Evolutionary conservation across 2,797 vertebrate species (phyloP).

Genomic region (Tragopan temminckii): DNA sequence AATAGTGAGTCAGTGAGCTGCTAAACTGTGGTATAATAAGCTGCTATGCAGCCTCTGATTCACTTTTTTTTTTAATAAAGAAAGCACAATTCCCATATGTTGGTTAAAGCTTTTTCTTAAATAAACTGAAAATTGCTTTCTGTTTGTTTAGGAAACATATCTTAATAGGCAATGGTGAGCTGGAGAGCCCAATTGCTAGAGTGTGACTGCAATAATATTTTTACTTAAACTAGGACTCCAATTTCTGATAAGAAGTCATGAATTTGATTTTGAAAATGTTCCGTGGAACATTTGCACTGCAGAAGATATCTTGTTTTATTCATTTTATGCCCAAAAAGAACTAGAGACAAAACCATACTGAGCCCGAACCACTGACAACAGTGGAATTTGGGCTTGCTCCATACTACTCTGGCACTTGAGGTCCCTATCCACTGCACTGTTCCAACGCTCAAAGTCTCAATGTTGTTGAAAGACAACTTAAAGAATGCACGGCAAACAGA

Average conservation of each 20-base stretch:
- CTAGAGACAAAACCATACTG: background rate
- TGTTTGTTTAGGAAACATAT: constrained; percentile 43
- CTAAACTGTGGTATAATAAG: constrained; percentile 37
- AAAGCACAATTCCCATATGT: background rate
- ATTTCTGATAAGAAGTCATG: background rate
- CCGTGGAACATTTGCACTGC: background rate
- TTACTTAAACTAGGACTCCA: background rate
- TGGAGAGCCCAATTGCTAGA: background rate
- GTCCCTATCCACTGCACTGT: background rate
- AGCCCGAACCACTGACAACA: background rate
- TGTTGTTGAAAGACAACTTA: constrained; percentile 4
- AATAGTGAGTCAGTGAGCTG: constrained; percentile 28
- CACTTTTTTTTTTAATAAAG: background rate
- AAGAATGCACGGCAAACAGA: constrained; percentile 16
- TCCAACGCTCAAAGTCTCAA: background rate
- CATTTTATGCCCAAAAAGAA: background rate
- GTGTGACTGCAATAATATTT: background rate
- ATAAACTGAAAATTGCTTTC: constrained; percentile 39
- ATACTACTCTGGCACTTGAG: background rate
- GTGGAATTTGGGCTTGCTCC: background rate
- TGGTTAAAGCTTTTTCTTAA: constrained; percentile 22
- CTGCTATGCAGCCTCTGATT: background rate
- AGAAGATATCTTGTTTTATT: background rate
- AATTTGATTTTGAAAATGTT: background rate
- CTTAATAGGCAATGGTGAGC: constrained; percentile 2